Base-by-base conservation (phyloP, 2,113 vertebrate species). In the Lampris megalopsis region DNA sequence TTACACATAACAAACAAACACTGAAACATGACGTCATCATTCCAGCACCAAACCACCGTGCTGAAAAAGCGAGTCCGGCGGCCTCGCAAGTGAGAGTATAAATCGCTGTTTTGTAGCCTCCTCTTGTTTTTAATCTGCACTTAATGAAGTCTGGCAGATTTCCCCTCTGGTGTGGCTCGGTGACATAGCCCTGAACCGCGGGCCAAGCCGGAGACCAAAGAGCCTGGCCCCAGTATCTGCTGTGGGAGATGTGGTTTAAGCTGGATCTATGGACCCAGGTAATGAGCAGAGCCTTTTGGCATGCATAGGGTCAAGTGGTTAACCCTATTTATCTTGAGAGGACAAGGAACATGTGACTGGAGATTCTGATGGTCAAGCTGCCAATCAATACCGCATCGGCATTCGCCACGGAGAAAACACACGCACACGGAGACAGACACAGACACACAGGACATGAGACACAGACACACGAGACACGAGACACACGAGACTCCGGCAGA, bases 21-120 rank as follows among this genome's bases (percentile, higher is more conserved):
- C 76, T 78, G 85, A 87, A 88, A 81, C 74, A 89, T 92, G 92
- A 93, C 88, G 88, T 93, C 91, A 91, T 68, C 70, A 49, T 80
- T 86, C 64, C 45, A 0, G 77, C 82, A 66, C 75, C 64, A 80
- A 84, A 81, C 73, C 64, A 2, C 87, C 36, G 65, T n/a, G 38
- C 73, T 60, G 74, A 61, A 24, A 24, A 24, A 24, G 69, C 79
- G 59, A 49, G 57, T 85, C 82, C 86, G 89, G 84, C 80, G 79
- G 77, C 82, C 84, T 82, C 90, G 59, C 75, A 77, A 24, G 76
- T 57, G 79, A 78, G 86, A 84, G 24, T 24, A 87, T 84, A 90
- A 91, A 90, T 90, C 82, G 83, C 60, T 9, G 61, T 68, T 68
- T 57, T 63, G 73, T 78, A 70, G 77, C 81, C 73, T 79, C 66